Conservation (phyloP, 1,140 invertebrate species). For the Rhynchophorus ferrugineus region DNA sequence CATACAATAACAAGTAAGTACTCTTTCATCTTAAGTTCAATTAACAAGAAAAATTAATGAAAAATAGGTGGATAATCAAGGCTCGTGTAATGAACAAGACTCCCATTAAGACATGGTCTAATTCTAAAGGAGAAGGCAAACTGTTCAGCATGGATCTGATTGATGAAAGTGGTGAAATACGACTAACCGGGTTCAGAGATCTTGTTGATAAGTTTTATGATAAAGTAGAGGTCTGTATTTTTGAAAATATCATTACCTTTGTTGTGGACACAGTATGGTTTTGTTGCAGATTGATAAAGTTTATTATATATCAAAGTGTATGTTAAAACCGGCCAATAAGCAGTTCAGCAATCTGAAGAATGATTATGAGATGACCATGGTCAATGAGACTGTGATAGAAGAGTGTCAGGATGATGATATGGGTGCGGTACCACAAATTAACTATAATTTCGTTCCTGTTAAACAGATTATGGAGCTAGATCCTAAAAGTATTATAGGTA, state of each 20-base stretch:
- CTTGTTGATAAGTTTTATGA: constrained; percentile 86
- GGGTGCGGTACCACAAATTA: constrained; percentile 63
- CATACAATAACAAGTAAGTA: constrained; percentile 79
- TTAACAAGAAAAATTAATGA: constrained; percentile 1
- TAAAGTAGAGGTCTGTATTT: constrained; percentile 67
- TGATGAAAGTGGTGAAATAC: constrained; percentile 92
- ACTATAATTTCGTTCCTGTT: constrained; percentile 77
- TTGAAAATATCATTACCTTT: background rate
- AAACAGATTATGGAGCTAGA: constrained; percentile 61
- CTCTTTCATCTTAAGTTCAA: background rate
- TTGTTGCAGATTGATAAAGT: constrained; percentile 66
- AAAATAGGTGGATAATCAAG: constrained; percentile 80
- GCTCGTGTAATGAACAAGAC: constrained; percentile 82
- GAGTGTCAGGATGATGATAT: constrained; percentile 58
- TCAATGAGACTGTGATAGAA: constrained; percentile 67
- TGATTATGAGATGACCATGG: constrained; percentile 94
- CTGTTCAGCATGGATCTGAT: constrained; percentile 88
- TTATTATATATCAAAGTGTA: constrained; percentile 78
- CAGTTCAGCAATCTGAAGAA: constrained; percentile 78
- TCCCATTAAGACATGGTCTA: constrained; percentile 78
- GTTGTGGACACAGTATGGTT: background rate
- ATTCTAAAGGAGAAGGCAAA: constrained; percentile 86
- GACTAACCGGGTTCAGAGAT: constrained; percentile 89
- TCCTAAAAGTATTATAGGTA: constrained; percentile 66
- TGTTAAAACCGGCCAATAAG: constrained; percentile 88